These are phyloP conservation scores for Dromius quadrimaculatus DNA, from an alignment of 2,888 invertebrate genomes.

Conservation along the genomic window DNA sequence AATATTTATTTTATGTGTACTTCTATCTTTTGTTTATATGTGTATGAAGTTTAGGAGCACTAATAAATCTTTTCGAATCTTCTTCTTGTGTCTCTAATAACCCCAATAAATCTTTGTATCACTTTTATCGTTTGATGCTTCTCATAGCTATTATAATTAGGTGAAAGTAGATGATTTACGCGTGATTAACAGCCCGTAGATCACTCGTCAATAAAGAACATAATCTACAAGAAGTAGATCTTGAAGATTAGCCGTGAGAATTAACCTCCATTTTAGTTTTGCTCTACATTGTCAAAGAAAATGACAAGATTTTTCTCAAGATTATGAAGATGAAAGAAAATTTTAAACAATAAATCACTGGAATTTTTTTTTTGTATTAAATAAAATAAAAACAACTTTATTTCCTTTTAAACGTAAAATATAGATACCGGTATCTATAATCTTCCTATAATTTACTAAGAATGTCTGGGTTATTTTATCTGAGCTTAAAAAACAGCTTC, in stretches of 20 bases:
- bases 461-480: neutral
- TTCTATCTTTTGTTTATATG: no score
- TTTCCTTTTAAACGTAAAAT: no score
- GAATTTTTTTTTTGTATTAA: no score
- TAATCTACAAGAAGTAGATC: neutral
- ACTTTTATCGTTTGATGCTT: no score
- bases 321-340: neutral
- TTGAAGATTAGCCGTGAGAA: constrained; percentile 1
- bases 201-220: neutral
- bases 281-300: constrained; percentile 7
- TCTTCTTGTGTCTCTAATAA: no score
- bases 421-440: no score
- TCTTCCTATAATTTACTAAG: neutral
- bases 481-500: no score
- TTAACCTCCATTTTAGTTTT: constrained; percentile 2
- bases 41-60: no score
- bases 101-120: neutral
- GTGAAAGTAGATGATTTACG: neutral
- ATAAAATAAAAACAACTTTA: no score
- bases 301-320: neutral
- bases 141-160: no score
- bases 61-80: no score
- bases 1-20: no score
- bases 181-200: neutral
- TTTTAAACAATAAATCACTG: neutral